phyloP scores from a whole-genome alignment of 1,140 invertebrate genomes.

The Cotesia chilonis region DNA sequence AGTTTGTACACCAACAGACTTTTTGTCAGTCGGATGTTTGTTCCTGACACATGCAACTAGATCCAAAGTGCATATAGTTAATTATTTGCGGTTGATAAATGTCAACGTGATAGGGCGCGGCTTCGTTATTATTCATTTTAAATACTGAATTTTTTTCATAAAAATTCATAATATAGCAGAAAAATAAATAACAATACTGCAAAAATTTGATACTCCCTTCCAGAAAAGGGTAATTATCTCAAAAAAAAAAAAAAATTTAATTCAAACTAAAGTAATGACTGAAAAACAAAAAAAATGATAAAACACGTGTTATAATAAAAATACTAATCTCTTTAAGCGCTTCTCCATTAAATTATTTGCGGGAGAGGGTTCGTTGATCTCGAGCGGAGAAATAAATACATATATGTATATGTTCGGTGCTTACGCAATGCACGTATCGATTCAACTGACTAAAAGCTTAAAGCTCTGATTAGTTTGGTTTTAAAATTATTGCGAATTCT shows the following conservation, averaged over 20 bases:
- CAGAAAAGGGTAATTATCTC: background rate
- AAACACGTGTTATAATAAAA: background rate
- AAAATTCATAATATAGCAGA: too few relatives aligned
- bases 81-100: constrained; percentile 28
- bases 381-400: constrained; percentile 12
- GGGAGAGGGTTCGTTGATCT: constrained; percentile 37
- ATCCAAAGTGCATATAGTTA: constrained; percentile 12
- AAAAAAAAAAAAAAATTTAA: background rate
- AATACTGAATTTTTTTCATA: background rate
- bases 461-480: constrained; percentile 30
- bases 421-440: constrained; percentile 34
- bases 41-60: constrained; percentile 18
- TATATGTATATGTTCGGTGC: constrained; percentile 10
- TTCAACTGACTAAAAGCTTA: constrained; percentile 31
- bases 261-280: background rate
- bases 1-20: constrained; percentile 1
- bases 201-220: too few relatives aligned
- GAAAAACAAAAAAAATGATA: background rate
- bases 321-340: constrained; percentile 18
- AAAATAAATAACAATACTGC: too few relatives aligned
- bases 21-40: constrained; percentile 19
- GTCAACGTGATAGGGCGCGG: constrained; percentile 16
- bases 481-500: background rate
- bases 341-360: constrained; percentile 29
- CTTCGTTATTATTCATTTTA: constrained; percentile 23